phyloP scores from a whole-genome alignment of 2,888 invertebrate species.

The Sepioteuthis lessoniana region DNA sequence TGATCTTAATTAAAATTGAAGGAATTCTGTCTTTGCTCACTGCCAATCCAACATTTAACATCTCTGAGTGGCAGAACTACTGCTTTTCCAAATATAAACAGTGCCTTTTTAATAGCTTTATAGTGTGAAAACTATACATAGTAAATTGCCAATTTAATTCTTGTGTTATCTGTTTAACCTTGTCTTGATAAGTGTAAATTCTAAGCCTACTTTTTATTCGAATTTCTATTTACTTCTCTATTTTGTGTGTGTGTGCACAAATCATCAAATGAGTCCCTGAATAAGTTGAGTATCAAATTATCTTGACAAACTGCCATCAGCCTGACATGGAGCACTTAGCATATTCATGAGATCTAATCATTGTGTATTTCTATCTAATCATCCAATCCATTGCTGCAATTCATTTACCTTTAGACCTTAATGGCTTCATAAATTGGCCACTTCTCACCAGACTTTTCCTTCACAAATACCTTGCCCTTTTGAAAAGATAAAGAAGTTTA shows the following conservation, averaged over 20 bases:
- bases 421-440: not conserved
- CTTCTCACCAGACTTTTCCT: not conserved
- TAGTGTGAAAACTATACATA: not conserved
- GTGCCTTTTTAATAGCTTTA: not conserved
- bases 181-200: not conserved
- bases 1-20: constrained; percentile 1
- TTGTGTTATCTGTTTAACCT: not conserved
- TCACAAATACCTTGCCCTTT: not conserved
- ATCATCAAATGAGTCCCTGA: not conserved
- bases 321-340: constrained; percentile 1
- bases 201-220: not conserved
- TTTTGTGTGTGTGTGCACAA: not conserved
- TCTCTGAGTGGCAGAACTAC: not conserved
- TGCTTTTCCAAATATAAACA: not conserved
- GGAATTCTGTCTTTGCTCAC: not conserved
- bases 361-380: not conserved
- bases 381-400: not conserved
- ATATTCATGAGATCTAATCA: constrained; percentile 23
- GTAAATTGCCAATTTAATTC: not conserved
- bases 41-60: not conserved
- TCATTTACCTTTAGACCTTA: not conserved
- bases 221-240: not conserved
- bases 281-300: constrained; percentile 33
- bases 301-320: not conserved
- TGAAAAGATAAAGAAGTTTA: not conserved